Base-by-base conservation (phyloP, 2,113 vertebrate species). In the Megalops atlanticus region DNA sequence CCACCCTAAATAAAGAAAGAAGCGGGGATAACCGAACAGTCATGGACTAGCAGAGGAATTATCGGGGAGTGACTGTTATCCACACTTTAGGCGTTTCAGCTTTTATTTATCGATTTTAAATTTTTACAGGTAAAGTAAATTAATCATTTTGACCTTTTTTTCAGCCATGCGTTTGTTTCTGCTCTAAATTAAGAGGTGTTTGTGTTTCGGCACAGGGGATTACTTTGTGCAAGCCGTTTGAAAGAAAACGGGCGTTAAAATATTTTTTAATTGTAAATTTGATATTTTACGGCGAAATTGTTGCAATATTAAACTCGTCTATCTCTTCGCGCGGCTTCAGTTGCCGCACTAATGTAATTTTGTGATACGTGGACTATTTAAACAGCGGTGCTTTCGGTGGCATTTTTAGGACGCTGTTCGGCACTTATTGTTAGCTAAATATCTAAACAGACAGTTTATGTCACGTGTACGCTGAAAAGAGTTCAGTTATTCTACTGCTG, bases 41-140 rank as follows among this genome's bases (percentile, higher is more conserved):
- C 83, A 93, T 92, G 93, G 88, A 91, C 88, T 92, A 84, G 76
- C 74, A 78, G 80, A 0, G 80, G 84, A 83, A 77, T 81, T 79
- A 52, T 8, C 33, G 76, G 21, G 83, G 49, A 87, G 74, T 78
- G 71, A 47, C 36, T 31, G 24, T 31, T 38, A 38, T n/a, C 54
- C 1, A 74, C 39, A 27, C 45, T 73, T 70, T 81, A 69, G n/a
- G 18, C 8, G 4, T 40, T 38, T 35, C 21, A 18, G 70, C 80
- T 35, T 83, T 82, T n/a, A 18, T 83, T 76, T 71, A 27, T 24
- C 21, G 33, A n/a, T 69, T 79, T 72, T 54, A 43, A 76, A 70
- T 52, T 47, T 43, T 41, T 75, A 77, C 82, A 86, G 84, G 83
- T 86, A 83, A 80, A 70, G 58, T 43, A 27, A 21, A 40, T 74